Conservation (phyloP, 2,113 vertebrate species). For the Eublepharis macularius region DNA sequence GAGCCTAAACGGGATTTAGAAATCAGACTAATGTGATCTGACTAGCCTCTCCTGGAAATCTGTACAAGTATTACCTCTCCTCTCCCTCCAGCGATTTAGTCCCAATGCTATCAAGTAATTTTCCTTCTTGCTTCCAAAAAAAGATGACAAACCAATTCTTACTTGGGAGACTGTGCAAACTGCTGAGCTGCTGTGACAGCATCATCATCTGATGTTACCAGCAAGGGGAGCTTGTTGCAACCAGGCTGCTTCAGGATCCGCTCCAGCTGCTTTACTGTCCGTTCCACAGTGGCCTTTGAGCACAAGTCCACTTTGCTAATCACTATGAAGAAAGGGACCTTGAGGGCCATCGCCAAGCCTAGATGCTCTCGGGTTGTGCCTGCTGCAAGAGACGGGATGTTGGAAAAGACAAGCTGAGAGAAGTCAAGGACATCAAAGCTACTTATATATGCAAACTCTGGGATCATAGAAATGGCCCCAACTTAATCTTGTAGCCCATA, state of each 20-base stretch:
- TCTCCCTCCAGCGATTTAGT: background rate
- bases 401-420: slow-evolving; percentile 22
- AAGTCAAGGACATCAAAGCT: background rate
- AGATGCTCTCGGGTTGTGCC: slow-evolving; percentile 96
- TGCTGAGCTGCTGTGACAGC: slow-evolving; percentile 96
- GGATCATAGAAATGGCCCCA: background rate
- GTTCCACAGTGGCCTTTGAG: slow-evolving; percentile 88
- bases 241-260: slow-evolving; percentile 95
- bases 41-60: too few species aligned
- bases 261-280: slow-evolving; percentile 94
- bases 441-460: background rate
- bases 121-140: background rate
- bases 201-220: slow-evolving; percentile 87
- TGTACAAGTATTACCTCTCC: too few species aligned
- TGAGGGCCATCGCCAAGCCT: slow-evolving; percentile 94
- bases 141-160: slow-evolving; percentile 49
- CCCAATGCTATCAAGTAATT: background rate
- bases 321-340: slow-evolving; percentile 97
- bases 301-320: slow-evolving; percentile 97
- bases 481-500: background rate
- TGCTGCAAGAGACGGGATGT: slow-evolving; percentile 73
- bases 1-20: background rate
- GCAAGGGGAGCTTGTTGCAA: slow-evolving; percentile 95
- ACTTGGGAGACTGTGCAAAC: slow-evolving; percentile 96
- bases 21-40: background rate